phyloP scores from a whole-genome alignment of 2,797 vertebrate genomes.

The Protonibea diacanthus region DNA sequence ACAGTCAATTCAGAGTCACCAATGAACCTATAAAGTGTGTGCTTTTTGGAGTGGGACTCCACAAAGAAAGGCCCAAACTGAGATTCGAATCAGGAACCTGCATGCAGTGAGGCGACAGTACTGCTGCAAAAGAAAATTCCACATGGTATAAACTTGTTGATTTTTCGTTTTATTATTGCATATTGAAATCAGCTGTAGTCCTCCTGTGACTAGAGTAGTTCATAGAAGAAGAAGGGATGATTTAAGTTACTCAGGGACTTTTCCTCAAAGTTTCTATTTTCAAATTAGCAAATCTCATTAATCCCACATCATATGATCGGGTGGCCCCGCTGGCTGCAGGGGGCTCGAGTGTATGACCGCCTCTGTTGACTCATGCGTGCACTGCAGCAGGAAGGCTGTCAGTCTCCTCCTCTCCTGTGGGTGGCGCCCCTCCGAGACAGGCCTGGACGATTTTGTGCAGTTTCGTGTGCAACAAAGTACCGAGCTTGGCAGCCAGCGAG shows the following conservation, averaged over 20 bases:
- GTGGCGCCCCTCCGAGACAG: slow-evolving; percentile 51
- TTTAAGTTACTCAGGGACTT: background rate
- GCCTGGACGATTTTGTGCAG: slow-evolving; percentile 42
- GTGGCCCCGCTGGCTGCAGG: background rate
- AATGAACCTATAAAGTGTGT: too few relatives aligned
- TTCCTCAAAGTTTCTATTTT: background rate
- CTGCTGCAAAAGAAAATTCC: background rate
- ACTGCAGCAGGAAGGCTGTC: slow-evolving; percentile 40
- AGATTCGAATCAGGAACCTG: too few relatives aligned
- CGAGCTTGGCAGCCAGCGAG: slow-evolving; percentile 64
- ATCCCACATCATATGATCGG: background rate
- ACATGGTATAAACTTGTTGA: background rate
- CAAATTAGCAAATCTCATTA: background rate
- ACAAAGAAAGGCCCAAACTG: too few relatives aligned
- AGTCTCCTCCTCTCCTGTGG: slow-evolving; percentile 75
- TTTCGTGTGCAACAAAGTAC: slow-evolving; percentile 77
- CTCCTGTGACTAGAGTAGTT: background rate
- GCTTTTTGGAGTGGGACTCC: too few relatives aligned
- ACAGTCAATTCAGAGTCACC: too few relatives aligned
- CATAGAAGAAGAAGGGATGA: background rate
- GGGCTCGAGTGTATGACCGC: background rate
- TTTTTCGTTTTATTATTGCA: background rate
- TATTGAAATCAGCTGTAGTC: too few relatives aligned
- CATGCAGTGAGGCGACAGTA: too few relatives aligned
- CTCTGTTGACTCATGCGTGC: background rate